These are phyloP conservation scores for Anolis apletophallus DNA, from an alignment of 2,797 vertebrate species.

Conservation along the genomic window DNA sequence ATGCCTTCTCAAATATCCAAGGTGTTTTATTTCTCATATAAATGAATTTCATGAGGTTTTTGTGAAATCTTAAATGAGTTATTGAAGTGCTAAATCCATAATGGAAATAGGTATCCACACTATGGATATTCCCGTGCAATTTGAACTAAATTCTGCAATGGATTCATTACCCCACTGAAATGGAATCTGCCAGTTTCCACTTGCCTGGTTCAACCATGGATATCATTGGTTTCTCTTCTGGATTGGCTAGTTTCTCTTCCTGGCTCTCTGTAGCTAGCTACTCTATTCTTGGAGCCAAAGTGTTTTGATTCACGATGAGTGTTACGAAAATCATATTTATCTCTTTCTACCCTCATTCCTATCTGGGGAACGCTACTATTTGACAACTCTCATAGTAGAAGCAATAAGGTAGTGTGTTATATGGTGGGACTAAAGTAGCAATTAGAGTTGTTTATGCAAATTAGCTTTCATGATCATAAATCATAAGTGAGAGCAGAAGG, in stretches of 20 bases:
- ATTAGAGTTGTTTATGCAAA: conserved; percentile 46
- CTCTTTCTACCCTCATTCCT: conserved; percentile 6
- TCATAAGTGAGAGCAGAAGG: conserved; percentile 39
- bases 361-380: not conserved
- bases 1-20: not conserved
- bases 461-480: conserved; percentile 36
- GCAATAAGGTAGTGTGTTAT: not conserved
- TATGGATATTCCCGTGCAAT: too few relatives aligned
- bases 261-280: too few relatives aligned
- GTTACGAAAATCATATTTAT: conserved; percentile 3
- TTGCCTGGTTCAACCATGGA: not conserved
- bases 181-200: too few relatives aligned
- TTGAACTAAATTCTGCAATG: too few relatives aligned
- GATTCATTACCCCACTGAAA: too few relatives aligned
- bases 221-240: not conserved
- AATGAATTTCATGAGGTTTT: too few relatives aligned
- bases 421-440: conserved; percentile 30
- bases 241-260: not conserved
- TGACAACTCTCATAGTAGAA: conserved; percentile 14
- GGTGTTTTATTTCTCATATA: not conserved
- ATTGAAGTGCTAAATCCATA: too few relatives aligned
- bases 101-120: too few relatives aligned
- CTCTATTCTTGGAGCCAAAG: not conserved
- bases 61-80: too few relatives aligned
- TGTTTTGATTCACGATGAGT: not conserved